phyloP scores from a whole-genome alignment of 2,888 invertebrate genomes.

The Drymonia ruficornis region DNA sequence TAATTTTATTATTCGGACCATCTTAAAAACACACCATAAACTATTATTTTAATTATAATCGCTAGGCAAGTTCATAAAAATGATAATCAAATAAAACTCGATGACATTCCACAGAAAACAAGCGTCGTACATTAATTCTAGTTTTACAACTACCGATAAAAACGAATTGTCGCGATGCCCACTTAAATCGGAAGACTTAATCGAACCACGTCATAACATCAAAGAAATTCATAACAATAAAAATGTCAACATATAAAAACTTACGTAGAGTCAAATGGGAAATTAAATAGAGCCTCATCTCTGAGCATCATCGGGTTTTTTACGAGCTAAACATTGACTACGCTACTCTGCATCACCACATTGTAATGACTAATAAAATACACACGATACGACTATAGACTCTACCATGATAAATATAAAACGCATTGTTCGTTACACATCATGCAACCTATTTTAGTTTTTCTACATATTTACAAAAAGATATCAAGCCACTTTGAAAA shows the following conservation, averaged over 20 bases:
- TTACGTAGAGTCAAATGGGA: conserved; percentile 68
- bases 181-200: conserved; percentile 35
- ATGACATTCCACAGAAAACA: conserved; percentile 5
- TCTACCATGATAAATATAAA: conserved; percentile 36
- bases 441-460: conserved; percentile 50
- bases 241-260: conserved; percentile 67
- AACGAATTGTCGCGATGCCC: conserved; percentile 32
- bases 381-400: conserved; percentile 28
- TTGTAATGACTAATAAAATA: conserved; percentile 33
- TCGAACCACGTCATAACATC: conserved; percentile 45
- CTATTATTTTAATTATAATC: not conserved
- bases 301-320: conserved; percentile 71
- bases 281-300: conserved; percentile 77
- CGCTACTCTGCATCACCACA: conserved; percentile 49
- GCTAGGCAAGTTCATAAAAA: not conserved
- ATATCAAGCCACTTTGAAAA: conserved; percentile 12
- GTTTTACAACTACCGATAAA: conserved; percentile 38
- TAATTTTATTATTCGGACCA: not conserved
- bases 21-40: not conserved
- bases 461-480: conserved; percentile 44
- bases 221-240: conserved; percentile 80
- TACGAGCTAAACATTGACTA: conserved; percentile 75
- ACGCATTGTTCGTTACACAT: conserved; percentile 37
- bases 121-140: conserved; percentile 14
- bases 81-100: not conserved